Evolutionary conservation across 1,140 invertebrate genomes (phyloP), one percentile per base, ranked within the genome.

Genomic region (Marisa cornuarietis): DNA sequence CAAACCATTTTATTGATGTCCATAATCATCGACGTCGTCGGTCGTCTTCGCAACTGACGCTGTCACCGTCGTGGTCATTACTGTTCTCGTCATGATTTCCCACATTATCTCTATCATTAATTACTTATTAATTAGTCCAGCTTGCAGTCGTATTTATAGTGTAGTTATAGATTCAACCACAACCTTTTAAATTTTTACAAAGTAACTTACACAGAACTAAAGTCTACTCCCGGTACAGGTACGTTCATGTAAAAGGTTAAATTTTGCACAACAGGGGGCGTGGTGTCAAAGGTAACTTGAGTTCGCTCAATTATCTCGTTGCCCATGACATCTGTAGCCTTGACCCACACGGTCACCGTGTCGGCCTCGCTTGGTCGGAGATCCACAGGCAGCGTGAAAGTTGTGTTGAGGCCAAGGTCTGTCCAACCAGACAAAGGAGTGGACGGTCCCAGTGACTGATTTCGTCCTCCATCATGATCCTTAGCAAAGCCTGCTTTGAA

Each of bases 271-370:
- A 24, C 65, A 7, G 83, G 83, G 22, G 14, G 14, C 61, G 75
- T 79, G 54, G 26, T 49, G 65, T 85, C 84, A 79, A 83, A 82
- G 49, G 76, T 52, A 24, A 85, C 79, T 8, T 65, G 24, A 0
- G 72, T 76, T 8, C 42, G 73, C 20, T 83, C 84, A 14, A 76
- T 72, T n/a, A 65, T 76, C 51, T 65, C 80, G 18, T 78, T 78
- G 52, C 68, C 77, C 79, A 80, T 83, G 51, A 76, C 58, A 61
- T 85, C 84, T 31, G 68, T 74, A 1, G 84, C 84, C 65, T 71
- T 76, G 24, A 85, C 82, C 80, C 82, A 85, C 13, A 85, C 49
- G 18, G 69, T 76, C 14, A 82, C 62, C 11, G 79, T 79, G 62
- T 79, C 73, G 8, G 79, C 83, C 58, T 76, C 65, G 22, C 65